Evolutionary conservation across 2,113 vertebrate species (phyloP), one percentile per base, ranked within the genome.

Genomic region (Cricetomys ansorgei): DNA sequence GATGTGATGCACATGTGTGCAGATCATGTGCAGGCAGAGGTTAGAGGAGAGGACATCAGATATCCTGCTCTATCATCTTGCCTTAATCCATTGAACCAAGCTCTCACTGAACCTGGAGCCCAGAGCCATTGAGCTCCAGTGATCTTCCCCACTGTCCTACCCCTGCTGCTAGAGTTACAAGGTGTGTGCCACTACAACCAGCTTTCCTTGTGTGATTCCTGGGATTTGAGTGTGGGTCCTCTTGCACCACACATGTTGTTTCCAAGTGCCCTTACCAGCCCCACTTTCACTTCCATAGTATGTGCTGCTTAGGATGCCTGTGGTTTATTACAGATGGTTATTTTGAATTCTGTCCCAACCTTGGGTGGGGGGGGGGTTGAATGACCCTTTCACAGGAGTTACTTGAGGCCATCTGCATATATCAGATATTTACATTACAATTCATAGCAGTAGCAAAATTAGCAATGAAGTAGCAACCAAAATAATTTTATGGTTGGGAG

Each of bases 341-440:
- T 93, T 96, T 43, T 94, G 53, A 93, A 83, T 86, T 95, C n/a
- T 87, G 62, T 81, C 55, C n/a, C n/a, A n/a, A n/a, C n/a, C n/a
- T n/a, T n/a, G n/a, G n/a, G n/a, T n/a, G n/a, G n/a, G n/a, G n/a
- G n/a, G n/a, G n/a, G n/a, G n/a, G n/a, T n/a, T n/a, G n/a, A n/a
- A n/a, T n/a, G n/a, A n/a, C n/a, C n/a, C n/a, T n/a, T n/a, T n/a
- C n/a, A n/a, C n/a, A n/a, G n/a, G n/a, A n/a, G n/a, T n/a, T n/a
- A n/a, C n/a, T n/a, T n/a, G n/a, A n/a, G n/a, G n/a, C n/a, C n/a
- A n/a, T n/a, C n/a, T n/a, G n/a, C n/a, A n/a, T n/a, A n/a, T n/a
- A n/a, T n/a, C n/a, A n/a, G n/a, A n/a, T n/a, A n/a, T n/a, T n/a
- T n/a, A n/a, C n/a, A n/a, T n/a, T n/a, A n/a, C n/a, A n/a, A n/a